Percentiles rank a stretch among this genome's conserved stretches.
phyloP scores from a whole-genome alignment of 35 echinoderm and acorn worm species.

The Holothuria glaberrima region DNA sequence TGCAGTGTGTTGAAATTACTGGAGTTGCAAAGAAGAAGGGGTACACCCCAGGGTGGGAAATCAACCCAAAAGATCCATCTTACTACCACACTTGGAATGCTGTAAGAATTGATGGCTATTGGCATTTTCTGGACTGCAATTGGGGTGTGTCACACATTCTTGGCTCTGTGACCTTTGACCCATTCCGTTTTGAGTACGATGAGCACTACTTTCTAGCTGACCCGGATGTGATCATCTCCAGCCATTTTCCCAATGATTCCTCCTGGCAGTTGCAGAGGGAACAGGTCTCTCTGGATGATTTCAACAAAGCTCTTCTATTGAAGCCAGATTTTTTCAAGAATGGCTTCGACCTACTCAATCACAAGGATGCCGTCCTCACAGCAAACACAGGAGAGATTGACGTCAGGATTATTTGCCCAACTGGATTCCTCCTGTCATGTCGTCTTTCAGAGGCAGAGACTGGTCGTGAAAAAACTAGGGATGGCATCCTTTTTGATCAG shows the following conservation, averaged over 20 bases:
- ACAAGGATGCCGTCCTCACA: slow-evolving; percentile 62
- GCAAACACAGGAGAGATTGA: slow-evolving; percentile 70
- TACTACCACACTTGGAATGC: slow-evolving; percentile 98
- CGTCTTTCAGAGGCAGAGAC: slow-evolving; percentile 49
- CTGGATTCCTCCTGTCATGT: slow-evolving; percentile 37
- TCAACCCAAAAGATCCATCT: slow-evolving; percentile 58
- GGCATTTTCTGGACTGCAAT: slow-evolving; percentile 99
- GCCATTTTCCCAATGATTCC: slow-evolving; percentile 88
- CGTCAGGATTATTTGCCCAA: slow-evolving; percentile 59
- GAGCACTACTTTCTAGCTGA: slow-evolving; percentile 98
- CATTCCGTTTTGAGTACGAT: slow-evolving; percentile 91
- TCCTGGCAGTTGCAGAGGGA: slow-evolving; percentile 83
- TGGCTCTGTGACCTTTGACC: slow-evolving; percentile 87
- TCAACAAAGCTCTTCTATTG: slow-evolving; percentile 67
- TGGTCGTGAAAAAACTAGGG: slow-evolving; percentile 52
- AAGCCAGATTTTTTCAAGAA: slow-evolving; percentile 97
- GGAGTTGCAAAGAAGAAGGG: slow-evolving; percentile 84
- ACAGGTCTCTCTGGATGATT: slow-evolving; percentile 64
- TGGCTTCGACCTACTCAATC: slow-evolving; percentile 69
- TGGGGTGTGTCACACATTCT: slow-evolving; percentile 98
- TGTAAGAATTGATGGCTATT: slow-evolving; percentile 93
- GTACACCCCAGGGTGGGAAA: slow-evolving; percentile 73
- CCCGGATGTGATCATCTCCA: slow-evolving; percentile 91
- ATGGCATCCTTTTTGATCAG: slow-evolving; percentile 74
- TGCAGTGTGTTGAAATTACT: slow-evolving; percentile 92